Evolutionary conservation across 2,888 invertebrate genomes (phyloP), one percentile per base, ranked within the genome.

Genomic region (Sinhomidia bicolor): DNA sequence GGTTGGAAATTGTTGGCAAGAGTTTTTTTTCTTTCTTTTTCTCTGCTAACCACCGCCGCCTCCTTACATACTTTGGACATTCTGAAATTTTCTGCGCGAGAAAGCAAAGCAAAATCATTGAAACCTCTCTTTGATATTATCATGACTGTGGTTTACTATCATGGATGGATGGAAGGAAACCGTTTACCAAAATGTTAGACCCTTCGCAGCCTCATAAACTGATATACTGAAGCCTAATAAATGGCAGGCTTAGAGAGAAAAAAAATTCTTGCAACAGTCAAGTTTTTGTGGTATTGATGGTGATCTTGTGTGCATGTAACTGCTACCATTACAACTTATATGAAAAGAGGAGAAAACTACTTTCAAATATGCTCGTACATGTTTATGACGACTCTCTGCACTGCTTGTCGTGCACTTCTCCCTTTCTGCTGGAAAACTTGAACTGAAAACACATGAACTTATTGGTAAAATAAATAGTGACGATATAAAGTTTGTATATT

Each of bases 211-310:
- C 4, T 26, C 44, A 26, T 74, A 74, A 74, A 74, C 74, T 47
- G 74, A 74, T 74, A 3, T 74, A 74, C 47, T 17, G 23, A n/a
- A 47, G 44, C 14, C 47, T 47, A 44, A 74, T 74, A 74, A 74
- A 74, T 74, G 44, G 26, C 47, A 74, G 44, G 23, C 74, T 65
- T 65, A 32, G 32, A 10, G 29, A 3, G n/a, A n/a, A 32, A 20
- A 62, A 62, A n/a, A 9, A 54, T 60, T 65, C 36, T 17, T 32
- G 32, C 7, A 65, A n/a, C n/a, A n/a, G n/a, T 32, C 65, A 14
- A 17, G n/a, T 65, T 32, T 65, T 14, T 23, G 4, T 17, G 36
- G n/a, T 65, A 36, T n/a, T 65, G 36, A 36, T 65, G 36, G n/a
- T n/a, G n/a, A 32, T 32, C 17, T 62, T 32, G 4, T 14, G 29